Percentiles rank a stretch among this genome's conserved stretches.
These are phyloP conservation scores for Pluvialis apricaria DNA, from an alignment of 2,113 vertebrate genomes.

Conservation along the genomic window DNA sequence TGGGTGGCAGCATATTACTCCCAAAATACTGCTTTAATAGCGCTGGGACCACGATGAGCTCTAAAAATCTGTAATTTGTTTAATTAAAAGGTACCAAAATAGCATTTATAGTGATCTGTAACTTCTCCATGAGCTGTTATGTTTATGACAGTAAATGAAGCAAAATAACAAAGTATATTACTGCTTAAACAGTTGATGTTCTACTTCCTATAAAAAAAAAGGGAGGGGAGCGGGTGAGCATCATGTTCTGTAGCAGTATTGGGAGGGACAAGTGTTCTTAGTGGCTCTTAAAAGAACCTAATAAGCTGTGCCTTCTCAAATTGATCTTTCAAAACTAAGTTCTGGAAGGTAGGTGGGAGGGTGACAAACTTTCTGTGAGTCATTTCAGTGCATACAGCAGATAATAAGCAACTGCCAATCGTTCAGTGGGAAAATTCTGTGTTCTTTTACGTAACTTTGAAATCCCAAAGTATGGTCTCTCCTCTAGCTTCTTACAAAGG, in stretches of 20 bases:
- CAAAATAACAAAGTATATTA: not conserved
- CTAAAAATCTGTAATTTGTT: not conserved
- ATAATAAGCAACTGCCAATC: not conserved
- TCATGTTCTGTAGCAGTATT: not conserved
- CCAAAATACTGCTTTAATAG: not conserved
- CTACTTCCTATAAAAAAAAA: not conserved
- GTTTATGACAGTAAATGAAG: not conserved
- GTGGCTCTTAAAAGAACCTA: not conserved
- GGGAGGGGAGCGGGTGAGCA: rapidly evolving
- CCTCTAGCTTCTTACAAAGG: not conserved
- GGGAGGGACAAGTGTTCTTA: not conserved
- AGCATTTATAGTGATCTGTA: not conserved
- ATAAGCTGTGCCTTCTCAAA: not conserved
- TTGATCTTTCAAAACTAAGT: not conserved
- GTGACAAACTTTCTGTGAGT: not conserved
- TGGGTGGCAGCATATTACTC: not conserved
- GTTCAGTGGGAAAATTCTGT: not conserved
- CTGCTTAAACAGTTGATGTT: not conserved
- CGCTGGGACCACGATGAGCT: not conserved
- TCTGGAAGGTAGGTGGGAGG: not conserved
- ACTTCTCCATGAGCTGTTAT: not conserved
- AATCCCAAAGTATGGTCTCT: not conserved
- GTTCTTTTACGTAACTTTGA: not conserved
- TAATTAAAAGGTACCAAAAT: not conserved
- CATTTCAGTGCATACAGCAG: not conserved